Evolutionary conservation across 2,888 invertebrate genomes (phyloP), one percentile per base, ranked within the genome.

Genomic region (Macaria liturata): DNA sequence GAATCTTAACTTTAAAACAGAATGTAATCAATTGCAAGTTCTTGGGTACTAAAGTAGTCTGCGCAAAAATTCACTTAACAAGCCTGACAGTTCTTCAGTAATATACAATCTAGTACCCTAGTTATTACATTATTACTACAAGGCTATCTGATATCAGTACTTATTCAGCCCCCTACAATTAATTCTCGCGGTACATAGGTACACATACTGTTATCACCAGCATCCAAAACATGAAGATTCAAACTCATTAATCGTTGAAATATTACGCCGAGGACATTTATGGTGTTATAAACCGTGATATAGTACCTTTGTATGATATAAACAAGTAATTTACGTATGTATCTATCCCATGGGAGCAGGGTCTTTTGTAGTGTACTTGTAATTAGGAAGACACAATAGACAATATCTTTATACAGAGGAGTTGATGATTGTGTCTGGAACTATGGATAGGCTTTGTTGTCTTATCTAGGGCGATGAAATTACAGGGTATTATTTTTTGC

Each of bases 221-320:
- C 55, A 47, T 54, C 57, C 59, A 62, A 51, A 58, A 61, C 54
- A 65, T 67, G 63, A 64, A 56, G 53, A 62, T 30, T 48, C 55
- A 54, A 54, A 53, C 56, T 61, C 61, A 57, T 58, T 56, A 56
- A 59, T 56, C 45, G 56, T 50, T 54, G 55, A 32, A 50, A 61
- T 62, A 62, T 66, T 57, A 66, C 60, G 58, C 57, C 30, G 62
- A 49, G 39, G 57, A 64, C 62, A 62, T 66, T 66, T 63, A 65
- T 62, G 55, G 58, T 49, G 51, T 57, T 68, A 68, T 68, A 70
- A 66, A 64, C 69, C 60, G 61, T 68, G 63, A 64, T 45, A 66
- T 63, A 62, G 66, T 59, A 65, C 64, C 68, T 66, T 69, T 68
- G 66, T 70, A 57, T 57, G 37, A 58, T 47, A 62, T 67, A 66